Base-by-base conservation (phyloP, 2,113 vertebrate species). In the Hippocampus guttulatus region DNA sequence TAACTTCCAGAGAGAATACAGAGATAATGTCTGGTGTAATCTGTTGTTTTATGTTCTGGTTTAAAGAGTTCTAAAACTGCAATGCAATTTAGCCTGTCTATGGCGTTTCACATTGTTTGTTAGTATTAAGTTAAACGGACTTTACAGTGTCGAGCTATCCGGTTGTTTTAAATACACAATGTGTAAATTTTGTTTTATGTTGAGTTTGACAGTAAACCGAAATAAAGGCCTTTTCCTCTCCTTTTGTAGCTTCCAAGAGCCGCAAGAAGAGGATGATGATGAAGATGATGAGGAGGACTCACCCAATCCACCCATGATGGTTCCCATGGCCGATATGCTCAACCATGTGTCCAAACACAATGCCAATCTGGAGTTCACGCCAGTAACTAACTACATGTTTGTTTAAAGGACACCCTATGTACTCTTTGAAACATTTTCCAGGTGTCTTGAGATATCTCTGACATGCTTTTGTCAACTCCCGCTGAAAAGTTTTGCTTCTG, bases 301-400 rank as follows among this genome's bases (percentile, higher is more conserved):
- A 2, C 91, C 93, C 14, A 95, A 92, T 40, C 93, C 94, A 30
- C 97, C 95, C 0, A 86, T 97, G 95, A 99, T 99, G 96, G 97
- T 99, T 66, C 96, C 97, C 3, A 94, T 97, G 84, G 96, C 96
- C 1, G 96, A 98, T 89, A 94, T 98, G 84, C 77, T 98, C 64
- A 99, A 99, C 81, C 96, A 98, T 0, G 79, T 95, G 79, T 93
- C 95, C 76, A 91, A 92, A 69, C 94, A 99, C 88, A 98, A 98
- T 0, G 94, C 95, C 65, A 93, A 94, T 75, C 89, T 99, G 88
- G 96, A 96, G 79, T 98, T 95, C 49, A 88, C 92, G 18, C 84
- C 89, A 0, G 96, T 98, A 88, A 94, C 94, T 98, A 88, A 94
- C 94, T 81, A 27, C 21, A 14, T 5, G 27, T 0, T 57, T 33